These are phyloP conservation scores for Argyrosomus regius DNA, from an alignment of 2,797 vertebrate genomes.

Conservation along the genomic window DNA sequence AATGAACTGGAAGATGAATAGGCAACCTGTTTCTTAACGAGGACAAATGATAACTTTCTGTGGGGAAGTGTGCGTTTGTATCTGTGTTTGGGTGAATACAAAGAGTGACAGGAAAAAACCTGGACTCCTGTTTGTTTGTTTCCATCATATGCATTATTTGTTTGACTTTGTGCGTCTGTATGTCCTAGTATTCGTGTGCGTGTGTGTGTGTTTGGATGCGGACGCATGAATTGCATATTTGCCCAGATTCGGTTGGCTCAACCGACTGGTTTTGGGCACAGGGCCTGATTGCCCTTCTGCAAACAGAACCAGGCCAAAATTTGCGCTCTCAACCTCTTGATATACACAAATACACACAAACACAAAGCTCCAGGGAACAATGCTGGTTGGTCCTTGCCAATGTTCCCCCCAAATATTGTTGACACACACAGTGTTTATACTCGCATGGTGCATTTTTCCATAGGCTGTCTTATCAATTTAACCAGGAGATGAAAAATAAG, in stretches of 20 bases:
- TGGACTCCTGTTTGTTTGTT: constrained; percentile 79
- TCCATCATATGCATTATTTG: constrained; percentile 75
- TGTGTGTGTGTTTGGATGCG: constrained; percentile 31
- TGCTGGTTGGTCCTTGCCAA: constrained; percentile 70
- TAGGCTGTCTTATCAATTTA: constrained; percentile 80
- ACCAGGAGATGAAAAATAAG: constrained; percentile 79
- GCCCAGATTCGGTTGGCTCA: constrained; percentile 80
- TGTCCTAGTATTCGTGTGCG: constrained; percentile 29
- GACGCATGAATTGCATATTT: constrained; percentile 78
- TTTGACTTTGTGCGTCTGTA: constrained; percentile 58
- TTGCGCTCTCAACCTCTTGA: constrained; percentile 75
- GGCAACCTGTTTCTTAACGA: constrained; percentile 68
- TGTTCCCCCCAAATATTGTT: constrained; percentile 68
- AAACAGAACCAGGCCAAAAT: constrained; percentile 83
- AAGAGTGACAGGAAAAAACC: constrained; percentile 59
- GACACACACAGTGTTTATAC: constrained; percentile 74
- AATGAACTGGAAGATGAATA: constrained; percentile 71
- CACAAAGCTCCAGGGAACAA: constrained; percentile 76
- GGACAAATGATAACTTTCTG: constrained; percentile 53
- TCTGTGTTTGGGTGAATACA: constrained; percentile 53
- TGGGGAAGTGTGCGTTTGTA: background rate
- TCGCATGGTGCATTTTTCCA: constrained; percentile 72
- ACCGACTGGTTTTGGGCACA: constrained; percentile 73
- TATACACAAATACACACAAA: constrained; percentile 71
- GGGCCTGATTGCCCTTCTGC: constrained; percentile 82